Conservation (phyloP, 2,113 vertebrate genomes). For the Nycticorax nycticorax region DNA sequence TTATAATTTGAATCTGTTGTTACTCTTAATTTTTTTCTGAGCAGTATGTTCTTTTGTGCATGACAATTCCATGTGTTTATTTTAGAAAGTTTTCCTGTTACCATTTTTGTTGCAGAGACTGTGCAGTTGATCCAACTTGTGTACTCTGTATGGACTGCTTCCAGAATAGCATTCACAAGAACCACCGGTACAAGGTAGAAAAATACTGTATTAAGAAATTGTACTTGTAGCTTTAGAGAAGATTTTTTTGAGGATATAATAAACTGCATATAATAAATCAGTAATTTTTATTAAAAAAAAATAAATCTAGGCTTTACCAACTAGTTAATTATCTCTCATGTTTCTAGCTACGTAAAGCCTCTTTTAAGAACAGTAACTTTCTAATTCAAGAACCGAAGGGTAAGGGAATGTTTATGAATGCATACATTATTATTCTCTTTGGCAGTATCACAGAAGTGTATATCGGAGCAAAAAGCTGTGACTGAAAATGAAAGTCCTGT, state of each 20-base stretch:
- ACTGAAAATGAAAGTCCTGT: neutral
- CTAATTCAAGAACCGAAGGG: neutral
- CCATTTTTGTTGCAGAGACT: conserved; percentile 86
- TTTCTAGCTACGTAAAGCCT: neutral
- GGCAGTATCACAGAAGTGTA: neutral
- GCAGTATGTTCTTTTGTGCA: neutral
- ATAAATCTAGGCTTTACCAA: neutral
- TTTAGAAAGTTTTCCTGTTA: conserved; percentile 13
- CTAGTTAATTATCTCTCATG: neutral
- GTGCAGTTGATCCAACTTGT: conserved; percentile 98
- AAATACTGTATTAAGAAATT: neutral
- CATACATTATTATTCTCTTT: neutral
- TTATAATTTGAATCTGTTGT: neutral
- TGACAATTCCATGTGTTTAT: neutral
- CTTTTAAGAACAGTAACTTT: neutral
- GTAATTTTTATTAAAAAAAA: neutral
- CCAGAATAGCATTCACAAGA: conserved; percentile 95
- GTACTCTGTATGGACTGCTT: conserved; percentile 98
- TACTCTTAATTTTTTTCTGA: neutral
- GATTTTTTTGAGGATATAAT: neutral
- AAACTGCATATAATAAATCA: neutral
- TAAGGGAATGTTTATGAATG: neutral
- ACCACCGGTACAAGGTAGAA: conserved; percentile 94
- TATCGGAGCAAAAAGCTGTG: neutral
- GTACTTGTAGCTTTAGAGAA: neutral